Conservation (phyloP, 2,113 vertebrate species). For the Puffinus mauretanicus region DNA sequence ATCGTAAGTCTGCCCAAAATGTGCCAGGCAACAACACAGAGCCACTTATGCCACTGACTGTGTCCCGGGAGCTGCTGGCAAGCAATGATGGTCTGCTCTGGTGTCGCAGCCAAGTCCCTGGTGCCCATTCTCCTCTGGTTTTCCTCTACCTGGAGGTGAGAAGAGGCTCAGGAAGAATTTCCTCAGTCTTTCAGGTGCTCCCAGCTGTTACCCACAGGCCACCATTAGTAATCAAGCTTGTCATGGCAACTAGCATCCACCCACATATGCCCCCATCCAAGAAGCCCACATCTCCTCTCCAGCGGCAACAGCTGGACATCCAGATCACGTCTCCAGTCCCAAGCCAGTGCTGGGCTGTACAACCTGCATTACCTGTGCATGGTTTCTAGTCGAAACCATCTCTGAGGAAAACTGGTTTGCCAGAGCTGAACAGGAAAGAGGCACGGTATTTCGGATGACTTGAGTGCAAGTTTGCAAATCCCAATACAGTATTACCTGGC, state of each 20-base stretch:
- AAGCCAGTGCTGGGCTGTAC: not conserved
- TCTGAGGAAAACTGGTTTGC: not conserved
- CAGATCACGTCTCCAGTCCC: not conserved
- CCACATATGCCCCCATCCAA: not conserved
- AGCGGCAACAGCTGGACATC: not conserved
- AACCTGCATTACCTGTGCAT: not conserved
- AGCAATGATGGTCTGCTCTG: not conserved
- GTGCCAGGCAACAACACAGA: not conserved
- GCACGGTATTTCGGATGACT: not conserved
- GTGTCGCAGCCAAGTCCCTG: accelerated
- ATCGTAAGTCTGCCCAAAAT: not conserved
- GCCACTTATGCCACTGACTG: not conserved
- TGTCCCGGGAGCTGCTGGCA: not conserved
- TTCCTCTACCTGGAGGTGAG: not conserved
- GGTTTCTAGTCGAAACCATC: not conserved
- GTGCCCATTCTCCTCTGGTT: not conserved
- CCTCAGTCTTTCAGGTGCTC: not conserved
- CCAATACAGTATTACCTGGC: not conserved
- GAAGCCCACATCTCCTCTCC: not conserved
- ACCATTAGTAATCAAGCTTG: not conserved
- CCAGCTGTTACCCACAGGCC: not conserved
- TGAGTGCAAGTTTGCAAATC: not conserved
- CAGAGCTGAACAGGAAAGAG: not conserved
- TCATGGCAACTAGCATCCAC: not conserved
- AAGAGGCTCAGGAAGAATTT: not conserved